Conservation (phyloP, 2,888 invertebrate genomes). For the Lithodes maja region DNA sequence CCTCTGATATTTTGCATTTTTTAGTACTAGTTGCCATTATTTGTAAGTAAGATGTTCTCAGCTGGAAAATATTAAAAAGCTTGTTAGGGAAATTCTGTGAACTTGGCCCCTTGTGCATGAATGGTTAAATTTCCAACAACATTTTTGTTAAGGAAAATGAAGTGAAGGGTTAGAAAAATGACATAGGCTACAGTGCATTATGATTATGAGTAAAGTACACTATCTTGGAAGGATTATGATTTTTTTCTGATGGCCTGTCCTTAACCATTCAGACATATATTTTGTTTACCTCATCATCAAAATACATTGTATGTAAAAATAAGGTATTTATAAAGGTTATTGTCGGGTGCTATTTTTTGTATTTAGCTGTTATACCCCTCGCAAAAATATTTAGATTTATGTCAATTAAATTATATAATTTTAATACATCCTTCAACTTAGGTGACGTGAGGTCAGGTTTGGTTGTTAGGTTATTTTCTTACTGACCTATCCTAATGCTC, state of each 20-base stretch:
- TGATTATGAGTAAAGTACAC: neutral
- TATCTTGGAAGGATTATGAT: neutral
- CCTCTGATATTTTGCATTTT: slow-evolving; percentile 7
- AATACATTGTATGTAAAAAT: neutral
- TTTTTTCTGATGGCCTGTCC: too few species aligned
- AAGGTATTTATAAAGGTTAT: neutral
- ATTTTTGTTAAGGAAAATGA: neutral
- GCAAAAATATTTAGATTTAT: too few species aligned
- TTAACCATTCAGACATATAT: too few species aligned
- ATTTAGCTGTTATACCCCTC: too few species aligned
- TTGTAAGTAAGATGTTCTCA: neutral
- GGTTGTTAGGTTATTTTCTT: neutral
- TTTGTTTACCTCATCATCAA: neutral
- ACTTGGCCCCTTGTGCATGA: neutral
- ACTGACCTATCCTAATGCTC: neutral
- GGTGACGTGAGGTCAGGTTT: too few species aligned
- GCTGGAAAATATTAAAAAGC: neutral
- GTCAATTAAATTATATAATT: too few species aligned
- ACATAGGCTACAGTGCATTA: neutral
- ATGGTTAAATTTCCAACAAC: neutral
- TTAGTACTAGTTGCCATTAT: slow-evolving; percentile 3
- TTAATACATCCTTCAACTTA: neutral
- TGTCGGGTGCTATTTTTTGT: neutral
- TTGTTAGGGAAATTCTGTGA: neutral
- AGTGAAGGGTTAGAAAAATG: neutral